Percentiles rank a stretch among this genome's conserved stretches.
Conservation (phyloP, 2,888 invertebrate genomes). For the Portevinia maculata region DNA sequence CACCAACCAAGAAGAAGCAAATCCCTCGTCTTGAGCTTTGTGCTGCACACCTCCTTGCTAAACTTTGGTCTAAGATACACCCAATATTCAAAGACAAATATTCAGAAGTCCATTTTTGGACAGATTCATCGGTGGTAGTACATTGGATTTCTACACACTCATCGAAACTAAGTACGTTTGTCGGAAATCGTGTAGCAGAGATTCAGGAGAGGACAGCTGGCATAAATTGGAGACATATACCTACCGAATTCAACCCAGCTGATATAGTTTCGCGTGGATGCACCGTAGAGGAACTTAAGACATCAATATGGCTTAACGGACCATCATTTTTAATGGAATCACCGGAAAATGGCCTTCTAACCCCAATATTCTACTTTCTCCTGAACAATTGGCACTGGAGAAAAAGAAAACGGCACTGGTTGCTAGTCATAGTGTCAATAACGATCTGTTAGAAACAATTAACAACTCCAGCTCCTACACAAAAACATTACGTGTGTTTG, state of each 20-base stretch:
- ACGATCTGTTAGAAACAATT: background rate
- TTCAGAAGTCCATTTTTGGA: slow-evolving; percentile 45
- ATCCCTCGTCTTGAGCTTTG: slow-evolving; percentile 66
- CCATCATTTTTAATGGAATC: slow-evolving; percentile 35
- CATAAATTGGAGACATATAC: background rate
- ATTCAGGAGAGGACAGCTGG: background rate
- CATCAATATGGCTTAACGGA: slow-evolving; percentile 38
- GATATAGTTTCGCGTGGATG: background rate
- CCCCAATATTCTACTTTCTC: slow-evolving; percentile 9
- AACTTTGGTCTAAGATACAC: slow-evolving; percentile 35
- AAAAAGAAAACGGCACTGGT: slow-evolving; percentile 13
- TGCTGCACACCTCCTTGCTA: slow-evolving; percentile 54
- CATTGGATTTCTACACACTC: slow-evolving; percentile 55
- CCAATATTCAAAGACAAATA: background rate
- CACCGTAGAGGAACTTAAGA: slow-evolving; percentile 3
- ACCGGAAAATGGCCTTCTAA: slow-evolving; percentile 75
- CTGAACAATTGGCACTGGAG: slow-evolving; percentile 44
- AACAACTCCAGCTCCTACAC: slow-evolving; percentile 18
- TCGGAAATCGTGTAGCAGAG: slow-evolving; percentile 37
- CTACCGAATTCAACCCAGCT: background rate
- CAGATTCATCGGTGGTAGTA: slow-evolving; percentile 58
- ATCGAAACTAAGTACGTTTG: slow-evolving; percentile 52
- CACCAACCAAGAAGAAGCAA: slow-evolving; percentile 54
- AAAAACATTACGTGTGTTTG: slow-evolving; percentile 20
- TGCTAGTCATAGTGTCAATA: background rate